phyloP scores from a whole-genome alignment of 1,140 invertebrate species.

The Drosophila jambulina region DNA sequence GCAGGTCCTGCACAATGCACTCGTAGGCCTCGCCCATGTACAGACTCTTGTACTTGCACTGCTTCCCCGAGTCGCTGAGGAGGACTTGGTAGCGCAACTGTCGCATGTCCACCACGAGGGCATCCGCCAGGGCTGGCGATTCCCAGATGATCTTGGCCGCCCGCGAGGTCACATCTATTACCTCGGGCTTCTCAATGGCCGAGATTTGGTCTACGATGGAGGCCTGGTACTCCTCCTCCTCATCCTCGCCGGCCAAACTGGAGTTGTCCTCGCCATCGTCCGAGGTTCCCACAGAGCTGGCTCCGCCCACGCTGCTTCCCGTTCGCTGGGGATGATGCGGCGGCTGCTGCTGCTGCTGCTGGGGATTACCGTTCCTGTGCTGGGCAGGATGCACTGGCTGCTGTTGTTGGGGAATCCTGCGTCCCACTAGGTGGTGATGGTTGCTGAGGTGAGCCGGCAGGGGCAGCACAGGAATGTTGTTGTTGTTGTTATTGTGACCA shows the following conservation, averaged over 20 bases:
- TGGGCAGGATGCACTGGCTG: conserved; percentile 38
- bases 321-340: conserved; percentile 32
- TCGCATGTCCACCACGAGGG: conserved; percentile 84
- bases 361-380: conserved; percentile 17
- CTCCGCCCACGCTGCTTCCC: conserved; percentile 78
- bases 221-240: conserved; percentile 88
- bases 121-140: conserved; percentile 88
- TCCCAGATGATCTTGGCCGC: conserved; percentile 93
- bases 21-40: conserved; percentile 90
- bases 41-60: conserved; percentile 92
- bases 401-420: conserved; percentile 24
- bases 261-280: conserved; percentile 90
- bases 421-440: conserved; percentile 34
- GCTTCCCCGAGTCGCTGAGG: conserved; percentile 91
- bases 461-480: conserved; percentile 61
- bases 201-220: conserved; percentile 90
- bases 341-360: conserved; percentile 13
- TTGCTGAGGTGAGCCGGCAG: conserved; percentile 48
- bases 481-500: conserved; percentile 63
- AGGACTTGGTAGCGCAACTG: conserved; percentile 92
- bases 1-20: conserved; percentile 91
- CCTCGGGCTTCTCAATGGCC: conserved; percentile 90
- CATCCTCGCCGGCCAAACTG: conserved; percentile 87
- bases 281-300: conserved; percentile 88
- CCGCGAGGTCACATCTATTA: conserved; percentile 91